Percentiles rank a stretch among this genome's conserved stretches.
phyloP scores from a whole-genome alignment of 2,888 invertebrate species.

The Hipparchia semele region DNA sequence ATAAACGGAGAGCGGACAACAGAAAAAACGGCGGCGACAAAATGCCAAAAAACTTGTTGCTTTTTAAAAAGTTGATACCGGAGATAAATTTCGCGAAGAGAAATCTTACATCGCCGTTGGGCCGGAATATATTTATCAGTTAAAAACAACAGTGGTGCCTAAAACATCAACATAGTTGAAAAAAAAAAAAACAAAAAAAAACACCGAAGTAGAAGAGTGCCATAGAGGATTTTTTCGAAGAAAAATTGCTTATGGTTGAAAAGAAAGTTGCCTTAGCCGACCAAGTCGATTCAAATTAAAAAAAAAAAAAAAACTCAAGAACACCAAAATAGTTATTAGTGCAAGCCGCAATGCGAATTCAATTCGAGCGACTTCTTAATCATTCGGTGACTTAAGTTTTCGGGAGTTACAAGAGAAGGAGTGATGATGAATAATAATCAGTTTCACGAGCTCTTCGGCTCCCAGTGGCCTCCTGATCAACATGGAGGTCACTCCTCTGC shows the following conservation, averaged over 20 bases:
- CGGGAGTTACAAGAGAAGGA: constrained; percentile 45
- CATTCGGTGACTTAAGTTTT: constrained; percentile 63
- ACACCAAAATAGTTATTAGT: constrained; percentile 57
- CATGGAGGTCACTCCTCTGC: constrained; percentile 77
- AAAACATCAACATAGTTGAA: constrained; percentile 69
- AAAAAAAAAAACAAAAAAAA: constrained; percentile 47
- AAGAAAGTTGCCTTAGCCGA: constrained; percentile 75
- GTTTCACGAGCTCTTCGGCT: constrained; percentile 78
- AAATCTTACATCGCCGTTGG: constrained; percentile 73
- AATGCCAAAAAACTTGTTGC: constrained; percentile 79
- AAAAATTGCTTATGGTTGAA: constrained; percentile 64
- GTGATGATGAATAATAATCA: constrained; percentile 74
- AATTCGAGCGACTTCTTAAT: constrained; percentile 61
- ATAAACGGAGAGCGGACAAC: constrained; percentile 57
- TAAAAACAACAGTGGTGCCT: constrained; percentile 61
- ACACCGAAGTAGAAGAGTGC: constrained; percentile 52
- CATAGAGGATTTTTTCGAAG: constrained; percentile 65
- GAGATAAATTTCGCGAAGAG: constrained; percentile 78
- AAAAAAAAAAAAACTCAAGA: constrained; percentile 40
- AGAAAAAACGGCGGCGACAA: constrained; percentile 76
- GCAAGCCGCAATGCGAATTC: constrained; percentile 71
- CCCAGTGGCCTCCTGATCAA: constrained; percentile 80
- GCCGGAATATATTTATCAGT: constrained; percentile 76
- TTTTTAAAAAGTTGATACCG: constrained; percentile 78
- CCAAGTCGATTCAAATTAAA: constrained; percentile 62